phyloP scores from a whole-genome alignment of 2,797 vertebrate genomes.

The Pteronotus mesoamericanus region DNA sequence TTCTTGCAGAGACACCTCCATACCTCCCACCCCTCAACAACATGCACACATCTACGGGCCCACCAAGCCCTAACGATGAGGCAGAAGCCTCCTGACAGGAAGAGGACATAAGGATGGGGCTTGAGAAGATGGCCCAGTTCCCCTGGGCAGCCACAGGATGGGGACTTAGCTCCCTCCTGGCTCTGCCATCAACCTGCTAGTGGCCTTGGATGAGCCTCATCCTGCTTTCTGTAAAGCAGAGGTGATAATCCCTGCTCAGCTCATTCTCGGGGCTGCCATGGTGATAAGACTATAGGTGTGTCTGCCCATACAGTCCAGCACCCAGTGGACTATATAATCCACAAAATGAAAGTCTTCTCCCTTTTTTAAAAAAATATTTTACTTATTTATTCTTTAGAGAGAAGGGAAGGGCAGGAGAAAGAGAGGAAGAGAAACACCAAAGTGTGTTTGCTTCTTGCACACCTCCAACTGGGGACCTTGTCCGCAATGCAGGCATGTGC shows the following conservation, averaged over 20 bases:
- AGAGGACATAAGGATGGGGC: neutral
- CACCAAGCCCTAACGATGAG: neutral
- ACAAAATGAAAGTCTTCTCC: neutral
- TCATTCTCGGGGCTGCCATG: neutral
- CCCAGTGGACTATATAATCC: neutral
- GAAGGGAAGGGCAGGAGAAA: no score
- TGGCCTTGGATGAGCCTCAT: neutral
- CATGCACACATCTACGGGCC: neutral
- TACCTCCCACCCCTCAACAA: no score
- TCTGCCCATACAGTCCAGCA: neutral
- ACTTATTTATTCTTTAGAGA: no score
- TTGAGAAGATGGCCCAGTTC: neutral
- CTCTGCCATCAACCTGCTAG: neutral
- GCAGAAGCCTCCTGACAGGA: neutral
- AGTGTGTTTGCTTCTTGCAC: no score
- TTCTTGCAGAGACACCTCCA: neutral
- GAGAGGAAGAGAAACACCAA: no score
- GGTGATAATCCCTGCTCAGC: neutral
- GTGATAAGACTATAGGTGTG: neutral
- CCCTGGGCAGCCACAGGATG: neutral
- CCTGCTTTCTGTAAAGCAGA: neutral
- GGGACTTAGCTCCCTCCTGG: neutral
- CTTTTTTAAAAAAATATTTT: no score
- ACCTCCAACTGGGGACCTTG: no score
- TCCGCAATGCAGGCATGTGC: no score